Evolutionary conservation across 2,797 vertebrate species (phyloP).

Genomic region (Triplophysa bombifrons): DNA sequence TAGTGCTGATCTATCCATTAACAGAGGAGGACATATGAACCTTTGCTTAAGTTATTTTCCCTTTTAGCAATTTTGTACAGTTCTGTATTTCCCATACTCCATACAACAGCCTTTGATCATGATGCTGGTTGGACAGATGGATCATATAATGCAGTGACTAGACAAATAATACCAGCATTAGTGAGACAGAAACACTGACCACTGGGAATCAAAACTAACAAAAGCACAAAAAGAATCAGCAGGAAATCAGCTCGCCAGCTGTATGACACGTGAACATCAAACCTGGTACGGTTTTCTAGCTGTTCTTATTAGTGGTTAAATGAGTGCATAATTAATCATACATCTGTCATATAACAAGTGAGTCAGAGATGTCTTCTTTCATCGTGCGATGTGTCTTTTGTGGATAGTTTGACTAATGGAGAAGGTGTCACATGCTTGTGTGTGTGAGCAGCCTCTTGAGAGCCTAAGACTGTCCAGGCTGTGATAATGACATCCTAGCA

Average conservation of each 20-base stretch:
- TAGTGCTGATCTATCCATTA: not conserved
- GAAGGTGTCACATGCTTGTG: conserved; percentile 25
- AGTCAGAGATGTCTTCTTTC: conserved; percentile 27
- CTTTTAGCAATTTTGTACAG: not conserved
- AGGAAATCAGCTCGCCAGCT: conserved; percentile 12
- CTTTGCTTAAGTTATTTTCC: not conserved
- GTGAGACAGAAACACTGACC: not conserved
- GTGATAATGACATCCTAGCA: conserved; percentile 34
- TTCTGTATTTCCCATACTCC: not conserved
- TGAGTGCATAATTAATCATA: not conserved
- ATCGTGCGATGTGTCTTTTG: not conserved
- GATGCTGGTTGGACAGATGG: conserved; percentile 1
- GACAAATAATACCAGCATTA: not conserved
- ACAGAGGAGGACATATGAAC: not conserved
- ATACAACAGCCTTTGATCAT: not conserved
- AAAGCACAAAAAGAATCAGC: not conserved
- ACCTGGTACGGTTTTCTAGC: not conserved
- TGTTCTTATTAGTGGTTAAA: conserved; percentile 15
- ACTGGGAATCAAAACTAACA: not conserved
- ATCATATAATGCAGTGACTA: not conserved
- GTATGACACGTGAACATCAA: not conserved
- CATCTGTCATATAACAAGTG: not conserved
- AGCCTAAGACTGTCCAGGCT: conserved; percentile 39
- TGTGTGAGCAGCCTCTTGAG: conserved; percentile 30
- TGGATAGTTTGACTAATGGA: conserved; percentile 18